phyloP scores from a whole-genome alignment of 2,113 vertebrate genomes.

The Cryptotis parvus region DNA sequence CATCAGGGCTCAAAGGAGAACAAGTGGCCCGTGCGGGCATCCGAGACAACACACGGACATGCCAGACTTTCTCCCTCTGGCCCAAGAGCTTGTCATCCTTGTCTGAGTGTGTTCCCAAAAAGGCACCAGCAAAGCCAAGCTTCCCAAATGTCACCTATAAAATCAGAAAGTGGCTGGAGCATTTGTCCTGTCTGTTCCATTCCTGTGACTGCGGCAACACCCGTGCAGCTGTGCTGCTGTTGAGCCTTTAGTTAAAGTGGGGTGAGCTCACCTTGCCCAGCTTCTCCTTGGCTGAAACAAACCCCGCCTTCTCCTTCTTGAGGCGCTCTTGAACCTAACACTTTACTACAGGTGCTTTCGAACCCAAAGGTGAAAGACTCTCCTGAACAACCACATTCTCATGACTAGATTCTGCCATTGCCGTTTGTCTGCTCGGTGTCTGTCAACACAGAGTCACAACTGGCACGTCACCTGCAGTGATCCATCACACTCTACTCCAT shows the following conservation, averaged over 20 bases:
- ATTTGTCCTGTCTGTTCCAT: not conserved
- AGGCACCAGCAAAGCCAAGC: conserved; percentile 41
- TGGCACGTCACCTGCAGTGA: not conserved
- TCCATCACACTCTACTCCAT: not conserved
- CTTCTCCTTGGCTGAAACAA: not conserved
- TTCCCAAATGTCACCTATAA: conserved; percentile 63
- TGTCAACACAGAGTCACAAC: not conserved
- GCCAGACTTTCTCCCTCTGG: conserved; percentile 52
- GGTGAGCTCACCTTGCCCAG: not conserved
- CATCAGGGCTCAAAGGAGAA: not conserved
- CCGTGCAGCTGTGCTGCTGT: not conserved
- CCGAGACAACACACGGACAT: not conserved
- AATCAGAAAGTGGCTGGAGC: conserved; percentile 37
- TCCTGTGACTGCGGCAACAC: not conserved
- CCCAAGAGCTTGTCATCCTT: conserved; percentile 25
- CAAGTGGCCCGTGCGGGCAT: conserved; percentile 25
- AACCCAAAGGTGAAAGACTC: not conserved
- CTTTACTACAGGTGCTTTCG: not conserved
- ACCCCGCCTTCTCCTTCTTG: too few relatives aligned
- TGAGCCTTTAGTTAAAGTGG: not conserved
- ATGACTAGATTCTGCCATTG: not conserved
- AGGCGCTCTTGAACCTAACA: not conserved
- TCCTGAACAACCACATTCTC: not conserved
- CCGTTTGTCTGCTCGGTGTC: not conserved
- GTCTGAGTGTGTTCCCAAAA: conserved; percentile 65